phyloP scores from a whole-genome alignment of 2,113 vertebrate genomes.

The Australoheros scitulus region DNA sequence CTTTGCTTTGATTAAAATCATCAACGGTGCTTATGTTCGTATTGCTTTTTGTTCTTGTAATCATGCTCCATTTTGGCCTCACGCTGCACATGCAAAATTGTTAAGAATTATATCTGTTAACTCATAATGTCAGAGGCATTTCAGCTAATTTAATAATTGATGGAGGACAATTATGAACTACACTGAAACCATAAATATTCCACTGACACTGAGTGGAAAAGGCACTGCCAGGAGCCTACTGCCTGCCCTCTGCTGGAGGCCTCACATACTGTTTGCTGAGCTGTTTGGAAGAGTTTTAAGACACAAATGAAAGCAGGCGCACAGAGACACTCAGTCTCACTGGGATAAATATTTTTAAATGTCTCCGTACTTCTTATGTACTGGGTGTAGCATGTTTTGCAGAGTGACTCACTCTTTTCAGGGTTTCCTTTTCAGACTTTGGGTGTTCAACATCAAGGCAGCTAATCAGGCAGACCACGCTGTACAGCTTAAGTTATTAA shows the following conservation, averaged over 20 bases:
- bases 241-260: constrained; percentile 71
- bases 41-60: neutral
- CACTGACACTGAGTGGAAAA: neutral
- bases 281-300: neutral
- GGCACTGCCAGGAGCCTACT: constrained; percentile 5
- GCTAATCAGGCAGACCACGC: neutral
- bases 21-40: neutral
- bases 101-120: constrained; percentile 17
- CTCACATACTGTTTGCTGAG: constrained; percentile 1
- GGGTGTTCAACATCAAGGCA: neutral
- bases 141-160: constrained; percentile 34
- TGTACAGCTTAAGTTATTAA: neutral
- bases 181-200: constrained; percentile 25
- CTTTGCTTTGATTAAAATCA: constrained; percentile 1
- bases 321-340: neutral
- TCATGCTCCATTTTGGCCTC: neutral
- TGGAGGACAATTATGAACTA: constrained; percentile 1
- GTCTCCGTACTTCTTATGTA: neutral
- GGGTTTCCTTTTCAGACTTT: neutral
- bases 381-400: neutral
- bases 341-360: neutral
- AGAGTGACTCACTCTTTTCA: neutral
- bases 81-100: neutral
- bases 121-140: neutral
- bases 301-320: neutral